These are phyloP conservation scores for Junonia oenone DNA, from an alignment of 2,888 invertebrate genomes.

Conservation along the genomic window DNA sequence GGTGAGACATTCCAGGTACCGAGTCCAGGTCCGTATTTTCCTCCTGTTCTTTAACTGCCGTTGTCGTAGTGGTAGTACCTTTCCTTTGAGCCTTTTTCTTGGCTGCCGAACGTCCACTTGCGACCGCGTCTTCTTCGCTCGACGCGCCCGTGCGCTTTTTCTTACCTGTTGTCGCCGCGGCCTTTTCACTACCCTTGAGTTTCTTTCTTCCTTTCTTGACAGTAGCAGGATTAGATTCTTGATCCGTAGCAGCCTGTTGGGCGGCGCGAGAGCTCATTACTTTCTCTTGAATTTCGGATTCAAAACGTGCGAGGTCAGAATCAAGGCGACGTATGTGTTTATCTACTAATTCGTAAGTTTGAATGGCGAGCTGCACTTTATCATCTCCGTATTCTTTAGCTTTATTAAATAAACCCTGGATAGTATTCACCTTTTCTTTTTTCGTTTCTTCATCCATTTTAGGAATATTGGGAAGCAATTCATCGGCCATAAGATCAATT, in stretches of 20 bases:
- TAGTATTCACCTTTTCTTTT: constrained; percentile 89
- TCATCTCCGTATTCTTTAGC: constrained; percentile 98
- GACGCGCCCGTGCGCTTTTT: constrained; percentile 78
- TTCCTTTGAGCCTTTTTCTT: constrained; percentile 68
- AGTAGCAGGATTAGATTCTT: constrained; percentile 60
- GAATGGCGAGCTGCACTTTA: constrained; percentile 97
- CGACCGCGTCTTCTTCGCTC: constrained; percentile 68
- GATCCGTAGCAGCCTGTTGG: constrained; percentile 69
- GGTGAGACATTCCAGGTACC: constrained; percentile 83
- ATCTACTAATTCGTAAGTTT: constrained; percentile 98
- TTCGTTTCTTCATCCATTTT: constrained; percentile 87
- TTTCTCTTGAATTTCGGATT: constrained; percentile 97
- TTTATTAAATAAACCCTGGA: constrained; percentile 93
- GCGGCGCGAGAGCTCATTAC: constrained; percentile 86
- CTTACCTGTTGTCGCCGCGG: constrained; percentile 60
- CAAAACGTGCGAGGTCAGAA: constrained; percentile 96
- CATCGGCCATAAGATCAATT: constrained; percentile 92
- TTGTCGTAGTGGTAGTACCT: constrained; percentile 54
- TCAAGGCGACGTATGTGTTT: constrained; percentile 97
- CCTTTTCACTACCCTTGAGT: constrained; percentile 62
- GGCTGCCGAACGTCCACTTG: constrained; percentile 58
- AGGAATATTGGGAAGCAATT: constrained; percentile 86
- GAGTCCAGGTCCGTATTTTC: constrained; percentile 74
- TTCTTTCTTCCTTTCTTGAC: constrained; percentile 74
- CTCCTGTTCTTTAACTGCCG: constrained; percentile 61